Conservation (phyloP, 2,888 invertebrate species). For the Ctenicera cuprea region DNA sequence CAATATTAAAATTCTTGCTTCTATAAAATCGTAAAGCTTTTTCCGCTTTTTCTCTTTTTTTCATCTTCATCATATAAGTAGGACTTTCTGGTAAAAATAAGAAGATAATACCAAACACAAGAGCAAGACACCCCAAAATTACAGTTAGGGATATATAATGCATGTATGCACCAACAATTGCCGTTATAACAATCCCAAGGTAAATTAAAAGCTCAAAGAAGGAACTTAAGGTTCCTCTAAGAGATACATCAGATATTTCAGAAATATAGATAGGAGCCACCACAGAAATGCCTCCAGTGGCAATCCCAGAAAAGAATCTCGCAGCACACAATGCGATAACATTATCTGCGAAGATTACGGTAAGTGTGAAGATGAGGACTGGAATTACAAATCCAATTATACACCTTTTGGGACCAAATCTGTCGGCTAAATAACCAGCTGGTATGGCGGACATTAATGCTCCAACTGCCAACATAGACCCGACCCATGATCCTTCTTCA, state of each 20-base stretch:
- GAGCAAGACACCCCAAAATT: conserved; percentile 78
- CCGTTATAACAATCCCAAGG: conserved; percentile 85
- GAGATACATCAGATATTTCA: conserved; percentile 86
- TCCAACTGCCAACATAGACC: conserved; percentile 83
- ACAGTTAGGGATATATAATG: conserved; percentile 75
- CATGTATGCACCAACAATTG: conserved; percentile 80
- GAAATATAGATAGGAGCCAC: conserved; percentile 89
- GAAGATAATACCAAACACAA: conserved; percentile 79
- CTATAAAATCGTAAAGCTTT: conserved; percentile 80
- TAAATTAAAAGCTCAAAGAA: conserved; percentile 85
- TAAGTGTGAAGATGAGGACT: conserved; percentile 77
- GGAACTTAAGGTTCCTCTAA: conserved; percentile 87
- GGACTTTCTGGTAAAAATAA: conserved; percentile 85
- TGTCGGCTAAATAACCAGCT: conserved; percentile 80
- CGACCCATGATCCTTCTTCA: conserved; percentile 77
- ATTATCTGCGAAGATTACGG: conserved; percentile 69
- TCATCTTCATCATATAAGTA: conserved; percentile 79
- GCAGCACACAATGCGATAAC: conserved; percentile 66
- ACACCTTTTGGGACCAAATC: conserved; percentile 80
- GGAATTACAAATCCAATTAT: conserved; percentile 79
- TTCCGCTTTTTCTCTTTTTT: conserved; percentile 75
- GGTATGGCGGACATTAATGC: conserved; percentile 83
- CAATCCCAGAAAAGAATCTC: conserved; percentile 83
- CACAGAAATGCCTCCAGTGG: conserved; percentile 82
- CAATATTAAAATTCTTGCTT: conserved; percentile 79